A percentile compares a stretch with the other conserved stretches of the same genome.
Evolutionary conservation across 2,797 vertebrate species (phyloP).

Genomic region (Lateolabrax maculatus): DNA sequence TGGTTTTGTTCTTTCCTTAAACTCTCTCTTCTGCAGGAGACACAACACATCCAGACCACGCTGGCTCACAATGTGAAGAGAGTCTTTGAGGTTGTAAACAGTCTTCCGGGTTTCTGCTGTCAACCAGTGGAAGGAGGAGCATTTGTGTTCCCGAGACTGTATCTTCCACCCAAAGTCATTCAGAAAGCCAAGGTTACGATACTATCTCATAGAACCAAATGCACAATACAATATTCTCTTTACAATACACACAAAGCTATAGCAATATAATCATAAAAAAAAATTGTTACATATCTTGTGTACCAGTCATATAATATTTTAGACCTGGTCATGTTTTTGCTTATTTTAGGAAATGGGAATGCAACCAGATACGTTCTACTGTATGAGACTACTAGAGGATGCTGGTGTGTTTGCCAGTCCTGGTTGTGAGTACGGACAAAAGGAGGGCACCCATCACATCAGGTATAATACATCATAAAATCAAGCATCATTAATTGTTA

Average conservation of each 20-base stretch:
- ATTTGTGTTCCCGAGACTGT: slow-evolving; percentile 78
- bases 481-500: not conserved
- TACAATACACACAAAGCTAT: not conserved
- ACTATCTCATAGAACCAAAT: not conserved
- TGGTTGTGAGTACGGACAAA: slow-evolving; percentile 77
- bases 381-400: slow-evolving; percentile 81
- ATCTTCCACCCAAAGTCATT: slow-evolving; percentile 75
- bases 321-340: not conserved
- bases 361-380: slow-evolving; percentile 84
- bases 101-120: slow-evolving; percentile 76
- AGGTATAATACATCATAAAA: slow-evolving; percentile 69
- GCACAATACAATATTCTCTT: too few relatives aligned
- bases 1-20: not conserved
- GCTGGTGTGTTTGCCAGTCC: slow-evolving; percentile 72
- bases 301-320: not conserved
- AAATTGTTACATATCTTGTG: not conserved
- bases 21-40: slow-evolving; percentile 73
- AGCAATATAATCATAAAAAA: not conserved
- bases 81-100: slow-evolving; percentile 65
- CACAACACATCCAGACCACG: slow-evolving; percentile 48
- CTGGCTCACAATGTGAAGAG: slow-evolving; percentile 64
- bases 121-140: slow-evolving; percentile 78
- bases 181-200: slow-evolving; percentile 78
- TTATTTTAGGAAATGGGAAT: slow-evolving; percentile 74
- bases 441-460: slow-evolving; percentile 81